A percentile compares a stretch with the other conserved stretches of the same genome.
phyloP scores from a whole-genome alignment of 2,888 invertebrate species.

The Eulithis prunata region DNA sequence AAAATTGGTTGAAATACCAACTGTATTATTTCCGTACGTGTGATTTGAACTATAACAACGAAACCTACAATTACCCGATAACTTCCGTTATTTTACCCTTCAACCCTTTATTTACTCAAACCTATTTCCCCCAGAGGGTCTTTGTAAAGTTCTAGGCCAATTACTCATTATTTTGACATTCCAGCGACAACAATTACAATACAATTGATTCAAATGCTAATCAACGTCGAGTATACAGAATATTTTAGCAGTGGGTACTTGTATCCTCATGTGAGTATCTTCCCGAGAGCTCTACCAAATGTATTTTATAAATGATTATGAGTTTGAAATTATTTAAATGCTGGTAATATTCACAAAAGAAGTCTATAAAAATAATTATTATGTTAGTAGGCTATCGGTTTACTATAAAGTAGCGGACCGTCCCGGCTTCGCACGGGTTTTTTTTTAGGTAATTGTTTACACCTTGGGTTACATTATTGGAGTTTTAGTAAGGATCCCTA shows the following conservation, averaged over 20 bases:
- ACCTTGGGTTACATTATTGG: no score
- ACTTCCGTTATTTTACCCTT: constrained; percentile 19
- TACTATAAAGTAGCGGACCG: no score
- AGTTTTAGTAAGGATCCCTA: no score
- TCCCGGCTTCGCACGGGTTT: no score
- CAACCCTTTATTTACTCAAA: constrained; percentile 12
- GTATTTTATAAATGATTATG: no score
- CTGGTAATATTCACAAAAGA: no score
- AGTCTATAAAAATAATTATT: no score
- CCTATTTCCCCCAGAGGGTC: constrained; percentile 2
- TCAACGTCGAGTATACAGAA: constrained; percentile 13
- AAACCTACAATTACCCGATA: constrained; percentile 6
- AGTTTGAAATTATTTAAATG: no score
- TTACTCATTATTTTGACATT: constrained; percentile 23
- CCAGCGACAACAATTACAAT: constrained; percentile 30
- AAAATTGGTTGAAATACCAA: background rate
- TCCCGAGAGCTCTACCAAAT: constrained; percentile 10
- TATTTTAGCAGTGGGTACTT: constrained; percentile 10
- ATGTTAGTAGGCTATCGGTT: no score
- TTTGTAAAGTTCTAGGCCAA: constrained; percentile 18
- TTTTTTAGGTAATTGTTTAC: no score
- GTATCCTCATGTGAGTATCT: constrained; percentile 1
- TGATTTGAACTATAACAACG: constrained; percentile 17
- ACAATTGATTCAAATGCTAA: constrained; percentile 34
- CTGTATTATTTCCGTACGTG: constrained; percentile 7